Conservation (phyloP, 1,140 invertebrate genomes). For the Drosophila leontia region DNA sequence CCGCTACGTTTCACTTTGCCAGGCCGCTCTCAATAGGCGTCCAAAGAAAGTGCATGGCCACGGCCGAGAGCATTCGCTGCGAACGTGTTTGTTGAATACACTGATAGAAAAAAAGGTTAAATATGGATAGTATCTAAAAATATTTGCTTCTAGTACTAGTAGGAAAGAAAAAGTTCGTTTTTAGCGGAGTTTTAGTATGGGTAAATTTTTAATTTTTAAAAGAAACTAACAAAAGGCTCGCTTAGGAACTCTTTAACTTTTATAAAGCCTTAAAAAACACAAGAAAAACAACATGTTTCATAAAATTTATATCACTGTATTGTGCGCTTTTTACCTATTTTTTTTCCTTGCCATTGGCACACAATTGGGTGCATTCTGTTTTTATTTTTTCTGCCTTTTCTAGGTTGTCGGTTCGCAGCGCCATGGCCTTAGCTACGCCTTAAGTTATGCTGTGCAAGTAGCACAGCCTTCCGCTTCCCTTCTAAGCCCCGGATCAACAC, state of each 20-base stretch:
- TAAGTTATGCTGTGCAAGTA: conserved; percentile 73
- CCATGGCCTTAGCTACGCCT: conserved; percentile 64
- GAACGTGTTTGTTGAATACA: conserved; percentile 61
- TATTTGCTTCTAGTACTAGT: not conserved
- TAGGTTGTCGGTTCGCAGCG: conserved; percentile 35
- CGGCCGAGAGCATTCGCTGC: conserved; percentile 43
- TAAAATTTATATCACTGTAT: conserved; percentile 43
- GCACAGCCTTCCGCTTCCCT: conserved; percentile 17
- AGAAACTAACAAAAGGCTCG: not conserved
- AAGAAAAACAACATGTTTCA: too few species aligned
- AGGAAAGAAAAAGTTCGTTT: fast-evolving
- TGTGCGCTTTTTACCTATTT: conserved; percentile 18
- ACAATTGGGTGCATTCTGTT: conserved; percentile 61
- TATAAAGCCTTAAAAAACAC: not conserved
- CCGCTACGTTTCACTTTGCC: conserved; percentile 43
- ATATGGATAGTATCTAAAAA: not conserved
- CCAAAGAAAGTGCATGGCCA: conserved; percentile 59
- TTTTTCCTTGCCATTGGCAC: conserved; percentile 61
- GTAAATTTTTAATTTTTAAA: not conserved
- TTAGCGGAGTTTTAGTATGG: not conserved
- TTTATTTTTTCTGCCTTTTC: conserved; percentile 21
- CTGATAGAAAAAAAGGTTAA: conserved; percentile 7
- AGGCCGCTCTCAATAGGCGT: conserved; percentile 46
- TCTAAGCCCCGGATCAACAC: not conserved
- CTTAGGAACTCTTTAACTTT: too few species aligned